Evolutionary conservation across 2,113 vertebrate species (phyloP), one percentile per base, ranked within the genome.

Genomic region (Andinoacara biseriatus): DNA sequence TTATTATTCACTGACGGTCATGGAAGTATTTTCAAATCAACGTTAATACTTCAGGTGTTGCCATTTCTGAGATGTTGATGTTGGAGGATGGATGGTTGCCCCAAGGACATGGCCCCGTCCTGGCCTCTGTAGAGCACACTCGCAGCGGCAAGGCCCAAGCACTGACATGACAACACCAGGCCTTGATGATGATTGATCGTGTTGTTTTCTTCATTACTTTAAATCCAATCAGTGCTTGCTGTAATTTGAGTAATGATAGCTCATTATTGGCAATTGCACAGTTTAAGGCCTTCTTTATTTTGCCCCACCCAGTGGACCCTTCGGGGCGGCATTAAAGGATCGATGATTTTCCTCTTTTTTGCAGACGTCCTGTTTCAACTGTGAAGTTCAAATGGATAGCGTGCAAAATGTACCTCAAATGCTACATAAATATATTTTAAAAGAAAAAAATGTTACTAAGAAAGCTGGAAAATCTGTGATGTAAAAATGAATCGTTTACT

Each of bases 161-260:
- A 89, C 91, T 94, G 95, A 97, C 96, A 92, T 95, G 95, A 96
- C 93, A 96, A 97, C 95, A 96, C 96, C 93, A 91, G 92, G 93
- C 94, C 90, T 96, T 98, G 97, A 99, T 98, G 97, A 97, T 98
- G 98, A 99, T 99, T 97, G 97, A 99, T 99, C 94, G 93, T 97
- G 97, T 97, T 98, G 96, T 97, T 97, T 98, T 97, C 97, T 97
- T 98, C 97, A 99, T 98, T 98, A 97, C 96, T 97, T 96, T 98
- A 98, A 98, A 98, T 97, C 96, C 97, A 98, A 98, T 99, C 97
- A 99, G 97, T 96, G 96, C 96, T 96, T 94, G 94, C 96, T 97
- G 96, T 98, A 97, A 99, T 99, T 98, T 97, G 98, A 98, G 97
- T 97, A 97, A 99, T 98, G 98, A 98, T 97, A 95, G 97, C 97